A percentile compares a stretch with the other conserved stretches of the same genome.
phyloP scores from a whole-genome alignment of 1,140 invertebrate genomes.

The Coenobita brevimanus region DNA sequence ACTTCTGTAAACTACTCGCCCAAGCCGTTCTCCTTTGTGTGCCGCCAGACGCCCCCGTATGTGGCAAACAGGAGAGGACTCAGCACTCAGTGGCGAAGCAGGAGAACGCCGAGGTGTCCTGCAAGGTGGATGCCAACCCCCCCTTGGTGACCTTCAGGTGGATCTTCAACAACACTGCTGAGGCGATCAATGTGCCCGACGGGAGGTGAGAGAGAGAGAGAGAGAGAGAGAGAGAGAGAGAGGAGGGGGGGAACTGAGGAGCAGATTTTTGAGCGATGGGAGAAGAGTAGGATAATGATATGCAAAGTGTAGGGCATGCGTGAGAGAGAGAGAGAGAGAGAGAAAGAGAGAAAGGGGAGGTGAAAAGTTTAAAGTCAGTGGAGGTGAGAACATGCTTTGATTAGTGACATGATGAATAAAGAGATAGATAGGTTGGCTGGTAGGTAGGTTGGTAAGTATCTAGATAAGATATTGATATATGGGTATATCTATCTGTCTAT shows the following conservation, averaged over 20 bases:
- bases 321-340: neutral
- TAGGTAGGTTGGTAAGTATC: no score
- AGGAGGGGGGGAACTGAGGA: no score
- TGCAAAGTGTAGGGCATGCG: no score
- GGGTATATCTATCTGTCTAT: no score
- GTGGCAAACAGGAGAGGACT: constrained; percentile 83
- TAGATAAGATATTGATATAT: no score
- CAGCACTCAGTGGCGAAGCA: constrained; percentile 89
- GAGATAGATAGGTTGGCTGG: no score
- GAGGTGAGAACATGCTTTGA: neutral
- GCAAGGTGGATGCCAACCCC: constrained; percentile 90
- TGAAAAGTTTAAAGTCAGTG: no score
- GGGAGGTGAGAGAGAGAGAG: constrained; percentile 76
- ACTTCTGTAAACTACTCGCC: neutral
- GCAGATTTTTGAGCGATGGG: no score
- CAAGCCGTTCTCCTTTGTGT: neutral
- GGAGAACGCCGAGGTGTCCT: constrained; percentile 86
- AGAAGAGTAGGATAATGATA: no score
- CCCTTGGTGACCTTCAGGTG: constrained; percentile 88
- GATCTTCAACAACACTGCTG: constrained; percentile 91
- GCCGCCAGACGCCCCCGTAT: constrained; percentile 86
- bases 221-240: no score
- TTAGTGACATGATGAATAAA: neutral
- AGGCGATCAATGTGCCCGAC: constrained; percentile 76
- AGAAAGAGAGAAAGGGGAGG: neutral